phyloP scores from a whole-genome alignment of 2,113 vertebrate species.

The Calyptomena viridis region DNA sequence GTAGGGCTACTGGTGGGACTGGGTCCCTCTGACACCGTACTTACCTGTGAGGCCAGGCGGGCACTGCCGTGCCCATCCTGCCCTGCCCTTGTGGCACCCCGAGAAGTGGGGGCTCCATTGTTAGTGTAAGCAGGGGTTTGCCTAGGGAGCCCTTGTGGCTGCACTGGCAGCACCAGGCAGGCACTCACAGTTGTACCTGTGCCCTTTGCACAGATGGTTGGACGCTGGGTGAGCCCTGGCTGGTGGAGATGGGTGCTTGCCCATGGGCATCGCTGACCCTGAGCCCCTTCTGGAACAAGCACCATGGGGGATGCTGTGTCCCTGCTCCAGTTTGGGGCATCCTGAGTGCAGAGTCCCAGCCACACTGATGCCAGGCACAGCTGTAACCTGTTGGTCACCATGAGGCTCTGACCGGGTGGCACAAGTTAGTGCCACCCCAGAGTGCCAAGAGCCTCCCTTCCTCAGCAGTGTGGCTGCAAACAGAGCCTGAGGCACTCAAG shows the following conservation, averaged over 20 bases:
- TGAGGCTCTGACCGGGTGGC: not conserved
- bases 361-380: not conserved
- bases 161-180: not conserved
- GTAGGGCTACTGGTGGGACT: not conserved
- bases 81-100: not conserved
- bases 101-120: not conserved
- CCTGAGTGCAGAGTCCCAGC: not conserved
- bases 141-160: not conserved
- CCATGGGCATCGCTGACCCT: not conserved
- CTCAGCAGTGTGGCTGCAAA: not conserved
- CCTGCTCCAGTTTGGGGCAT: not conserved
- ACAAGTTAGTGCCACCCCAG: not conserved
- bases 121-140: not conserved
- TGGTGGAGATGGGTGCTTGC: rapidly evolving
- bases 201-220: not conserved
- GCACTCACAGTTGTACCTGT: not conserved
- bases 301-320: rapidly evolving
- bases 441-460: not conserved
- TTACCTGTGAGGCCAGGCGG: not conserved
- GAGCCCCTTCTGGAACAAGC: not conserved
- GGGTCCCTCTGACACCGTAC: not conserved
- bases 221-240: not conserved
- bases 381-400: not conserved
- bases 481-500: not conserved
- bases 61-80: not conserved